phyloP scores from a whole-genome alignment of 2,888 invertebrate species.

The Drosophila cracens region DNA sequence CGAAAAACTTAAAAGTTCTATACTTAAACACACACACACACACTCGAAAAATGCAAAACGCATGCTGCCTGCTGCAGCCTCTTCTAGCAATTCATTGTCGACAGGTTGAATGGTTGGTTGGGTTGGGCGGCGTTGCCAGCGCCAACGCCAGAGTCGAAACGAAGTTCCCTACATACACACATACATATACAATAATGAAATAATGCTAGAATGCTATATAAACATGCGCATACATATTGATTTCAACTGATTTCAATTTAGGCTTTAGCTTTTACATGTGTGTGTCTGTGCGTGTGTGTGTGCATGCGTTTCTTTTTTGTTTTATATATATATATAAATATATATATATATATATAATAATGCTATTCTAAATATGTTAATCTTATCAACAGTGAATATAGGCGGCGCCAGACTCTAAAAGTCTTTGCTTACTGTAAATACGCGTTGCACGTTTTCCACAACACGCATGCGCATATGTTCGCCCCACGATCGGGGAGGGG shows the following conservation, averaged over 20 bases:
- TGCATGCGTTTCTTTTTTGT: background rate
- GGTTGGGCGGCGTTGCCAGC: background rate
- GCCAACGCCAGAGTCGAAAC: background rate
- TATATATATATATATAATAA: too few relatives aligned
- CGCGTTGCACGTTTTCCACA: constrained; percentile 10
- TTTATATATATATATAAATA: background rate
- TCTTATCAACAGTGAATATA: background rate
- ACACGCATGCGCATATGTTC: constrained; percentile 1
- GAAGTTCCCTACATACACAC: constrained; percentile 7
- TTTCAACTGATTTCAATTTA: constrained; percentile 6
- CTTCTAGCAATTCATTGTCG: background rate
- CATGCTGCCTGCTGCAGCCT: background rate
- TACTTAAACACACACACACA: background rate
- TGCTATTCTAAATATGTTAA: background rate
- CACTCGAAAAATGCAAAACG: background rate
- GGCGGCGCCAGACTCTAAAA: background rate
- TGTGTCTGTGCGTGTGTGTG: background rate
- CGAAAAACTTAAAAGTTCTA: background rate
- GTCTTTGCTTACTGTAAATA: constrained; percentile 29
- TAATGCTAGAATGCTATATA: background rate
- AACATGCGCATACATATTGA: background rate
- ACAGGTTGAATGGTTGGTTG: background rate
- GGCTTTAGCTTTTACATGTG: background rate
- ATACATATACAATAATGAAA: background rate
- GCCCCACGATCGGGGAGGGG: background rate